Evolutionary conservation across 2,797 vertebrate genomes (phyloP), one percentile per base, ranked within the genome.

Genomic region (Poecile montanus): DNA sequence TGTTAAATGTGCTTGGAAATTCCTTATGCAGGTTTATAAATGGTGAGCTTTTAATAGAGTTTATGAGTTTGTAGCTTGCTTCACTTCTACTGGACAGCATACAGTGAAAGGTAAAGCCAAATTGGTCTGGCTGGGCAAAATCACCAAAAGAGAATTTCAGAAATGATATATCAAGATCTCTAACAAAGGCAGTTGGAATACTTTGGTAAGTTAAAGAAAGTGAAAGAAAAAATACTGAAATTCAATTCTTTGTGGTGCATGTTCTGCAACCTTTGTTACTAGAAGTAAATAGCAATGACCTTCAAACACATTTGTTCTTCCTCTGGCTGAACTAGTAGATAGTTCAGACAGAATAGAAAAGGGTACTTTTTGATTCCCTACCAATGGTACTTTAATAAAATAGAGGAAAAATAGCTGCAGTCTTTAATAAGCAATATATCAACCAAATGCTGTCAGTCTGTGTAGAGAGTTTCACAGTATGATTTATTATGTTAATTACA

Each of bases 401-500:
- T 42, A 93, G 67, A 76, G 61, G 83, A 51, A 85, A 96, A 96
- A 95, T 95, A 68, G 94, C 95, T 93, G 16, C 71, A 88, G 92
- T 93, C 82, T 96, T 84, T 94, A 96, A 97, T 97, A 97, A 97
- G 96, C 94, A 95, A 63, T 98, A 72, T 96, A 97, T 97, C 97
- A 98, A 13, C 67, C 58, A 88, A 92, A 60, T 5, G 16, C 89
- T 97, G 97, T 97, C 97, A 97, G 89, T 74, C 77, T 95, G 76
- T 78, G 72, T 94, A 92, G 94, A 94, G 91, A 92, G 95, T 94
- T 95, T 92, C 82, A 89, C 72, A 81, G 34, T 74, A 76, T 97
- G 97, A 98, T 98, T 98, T 98, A 98, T 98, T 97, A 93, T 95
- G 91, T 98, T 98, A 98, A 98, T 98, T 98, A 98, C 81, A 92